Conservation (phyloP, 1,140 invertebrate species). For the Drosophila tani region DNA sequence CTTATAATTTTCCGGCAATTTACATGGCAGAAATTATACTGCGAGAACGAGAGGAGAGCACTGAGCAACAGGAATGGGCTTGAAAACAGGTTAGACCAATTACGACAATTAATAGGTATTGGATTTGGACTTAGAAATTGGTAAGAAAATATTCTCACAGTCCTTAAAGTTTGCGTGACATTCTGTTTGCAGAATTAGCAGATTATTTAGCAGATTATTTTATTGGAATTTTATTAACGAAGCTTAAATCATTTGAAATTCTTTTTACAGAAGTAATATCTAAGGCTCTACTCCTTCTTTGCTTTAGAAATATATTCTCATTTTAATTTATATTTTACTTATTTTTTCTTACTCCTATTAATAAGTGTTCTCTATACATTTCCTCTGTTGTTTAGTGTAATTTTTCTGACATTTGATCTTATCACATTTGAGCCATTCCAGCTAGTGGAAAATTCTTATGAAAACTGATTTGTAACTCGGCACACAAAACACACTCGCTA, state of each 20-base stretch:
- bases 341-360: too few species aligned
- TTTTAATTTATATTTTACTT: background rate
- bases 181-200: background rate
- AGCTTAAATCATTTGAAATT: background rate
- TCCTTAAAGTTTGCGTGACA: background rate
- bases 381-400: constrained; percentile 37
- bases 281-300: background rate
- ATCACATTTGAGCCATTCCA: constrained; percentile 44
- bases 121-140: constrained; percentile 1
- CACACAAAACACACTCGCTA: constrained; percentile 56
- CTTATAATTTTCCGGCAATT: constrained; percentile 71
- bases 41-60: constrained; percentile 16
- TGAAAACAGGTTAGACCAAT: constrained; percentile 20
- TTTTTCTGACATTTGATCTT: constrained; percentile 60
- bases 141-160: background rate
- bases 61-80: constrained; percentile 13
- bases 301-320: background rate
- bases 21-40: constrained; percentile 64
- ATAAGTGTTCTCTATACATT: too few species aligned
- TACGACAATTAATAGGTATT: constrained; percentile 10
- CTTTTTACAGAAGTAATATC: background rate
- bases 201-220: too few species aligned
- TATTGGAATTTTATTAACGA: too few species aligned
- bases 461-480: constrained; percentile 72
- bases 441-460: constrained; percentile 45